These are phyloP conservation scores for Sebastes steindachneri DNA, from an alignment of 2,797 vertebrate species.

Conservation along the genomic window DNA sequence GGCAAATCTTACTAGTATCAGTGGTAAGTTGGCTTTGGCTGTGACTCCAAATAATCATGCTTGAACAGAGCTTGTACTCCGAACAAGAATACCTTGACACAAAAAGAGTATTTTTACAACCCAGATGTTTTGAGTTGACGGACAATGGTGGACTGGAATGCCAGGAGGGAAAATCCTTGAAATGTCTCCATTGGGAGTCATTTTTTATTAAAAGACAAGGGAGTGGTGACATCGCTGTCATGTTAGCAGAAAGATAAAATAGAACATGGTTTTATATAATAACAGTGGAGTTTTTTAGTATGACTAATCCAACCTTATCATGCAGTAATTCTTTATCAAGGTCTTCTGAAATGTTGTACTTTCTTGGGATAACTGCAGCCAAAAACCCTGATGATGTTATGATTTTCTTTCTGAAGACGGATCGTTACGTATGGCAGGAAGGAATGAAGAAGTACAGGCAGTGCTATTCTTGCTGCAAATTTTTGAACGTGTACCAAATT, in stretches of 20 bases:
- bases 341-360: not conserved
- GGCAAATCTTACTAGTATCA: not conserved
- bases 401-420: conserved; percentile 10
- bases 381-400: not conserved
- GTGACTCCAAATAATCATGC: not conserved
- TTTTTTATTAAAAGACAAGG: conserved; percentile 43
- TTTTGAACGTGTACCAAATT: conserved; percentile 11
- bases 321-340: not conserved
- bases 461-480: not conserved
- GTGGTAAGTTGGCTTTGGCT: not conserved
- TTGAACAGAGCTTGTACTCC: not conserved
- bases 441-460: not conserved
- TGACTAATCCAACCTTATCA: not conserved
- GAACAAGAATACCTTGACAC: conserved; percentile 22
- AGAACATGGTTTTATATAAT: not conserved
- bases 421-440: not conserved
- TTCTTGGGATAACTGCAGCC: not conserved
- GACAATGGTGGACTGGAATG: conserved; percentile 56
- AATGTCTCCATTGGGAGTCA: conserved; percentile 36
- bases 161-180: conserved; percentile 58
- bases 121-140: conserved; percentile 60
- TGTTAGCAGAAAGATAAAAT: conserved; percentile 10
- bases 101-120: conserved; percentile 50
- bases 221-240: conserved; percentile 37
- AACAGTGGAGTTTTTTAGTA: not conserved